phyloP scores from a whole-genome alignment of 2,113 vertebrate genomes.

The Brienomyrus longianalis region DNA sequence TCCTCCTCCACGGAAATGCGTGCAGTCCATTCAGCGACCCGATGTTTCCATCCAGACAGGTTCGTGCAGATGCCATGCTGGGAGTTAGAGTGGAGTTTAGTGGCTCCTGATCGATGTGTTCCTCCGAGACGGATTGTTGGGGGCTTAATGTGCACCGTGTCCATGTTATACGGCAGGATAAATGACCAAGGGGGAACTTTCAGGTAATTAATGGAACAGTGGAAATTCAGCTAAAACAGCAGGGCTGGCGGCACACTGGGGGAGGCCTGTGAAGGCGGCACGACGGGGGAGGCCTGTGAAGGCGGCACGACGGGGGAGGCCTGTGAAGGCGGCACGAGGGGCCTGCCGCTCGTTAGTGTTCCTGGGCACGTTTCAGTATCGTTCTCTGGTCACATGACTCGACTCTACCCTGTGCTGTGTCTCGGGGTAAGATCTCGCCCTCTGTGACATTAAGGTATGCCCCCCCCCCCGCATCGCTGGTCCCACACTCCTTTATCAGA shows the following conservation, averaged over 20 bases:
- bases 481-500: background rate
- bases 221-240: background rate
- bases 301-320: no score
- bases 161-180: background rate
- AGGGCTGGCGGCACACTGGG: background rate
- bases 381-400: background rate
- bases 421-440: background rate
- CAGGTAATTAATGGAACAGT: background rate
- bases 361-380: background rate
- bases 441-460: background rate
- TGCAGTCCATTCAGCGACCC: background rate
- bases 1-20: background rate
- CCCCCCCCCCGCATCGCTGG: background rate
- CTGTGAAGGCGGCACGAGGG: background rate
- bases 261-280: background rate
- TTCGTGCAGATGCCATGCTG: no score
- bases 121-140: background rate
- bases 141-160: background rate
- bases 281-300: no score
- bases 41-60: background rate
- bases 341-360: background rate
- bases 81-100: background rate
- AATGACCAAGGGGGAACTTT: background rate
- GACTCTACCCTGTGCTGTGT: background rate
- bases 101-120: background rate